A percentile compares a stretch with the other conserved stretches of the same genome.
Conservation (phyloP, 2,888 invertebrate genomes). For the Choreutis nemorana region DNA sequence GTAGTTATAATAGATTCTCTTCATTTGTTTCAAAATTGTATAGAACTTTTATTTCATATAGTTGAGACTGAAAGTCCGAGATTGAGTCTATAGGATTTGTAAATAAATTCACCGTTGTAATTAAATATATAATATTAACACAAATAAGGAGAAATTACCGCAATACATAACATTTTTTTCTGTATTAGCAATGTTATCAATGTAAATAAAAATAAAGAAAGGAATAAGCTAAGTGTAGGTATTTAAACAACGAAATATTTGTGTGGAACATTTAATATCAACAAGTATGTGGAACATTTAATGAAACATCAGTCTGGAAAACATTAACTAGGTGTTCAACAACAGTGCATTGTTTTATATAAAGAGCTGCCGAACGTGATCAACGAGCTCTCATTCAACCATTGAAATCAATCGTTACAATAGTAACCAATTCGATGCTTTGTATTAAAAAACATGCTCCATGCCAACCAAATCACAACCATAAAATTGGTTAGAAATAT, state of each 20-base stretch:
- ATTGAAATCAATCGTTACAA: too few relatives aligned
- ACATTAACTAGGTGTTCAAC: too few relatives aligned
- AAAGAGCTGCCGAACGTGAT: too few relatives aligned
- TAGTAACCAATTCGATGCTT: too few relatives aligned
- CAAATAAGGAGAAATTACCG: constrained; percentile 54
- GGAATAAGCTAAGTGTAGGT: constrained; percentile 27
- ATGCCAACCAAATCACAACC: too few relatives aligned
- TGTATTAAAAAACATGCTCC: too few relatives aligned
- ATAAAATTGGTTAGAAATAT: too few relatives aligned
- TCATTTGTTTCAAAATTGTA: constrained; percentile 34
- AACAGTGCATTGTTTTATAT: too few relatives aligned
- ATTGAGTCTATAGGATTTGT: constrained; percentile 66
- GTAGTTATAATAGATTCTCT: constrained; percentile 27
- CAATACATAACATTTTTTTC: constrained; percentile 46
- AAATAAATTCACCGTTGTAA: constrained; percentile 59
- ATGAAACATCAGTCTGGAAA: too few relatives aligned
- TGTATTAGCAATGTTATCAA: constrained; percentile 50
- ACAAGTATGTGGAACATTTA: too few relatives aligned
- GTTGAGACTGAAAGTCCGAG: constrained; percentile 66
- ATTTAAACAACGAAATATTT: constrained; percentile 28
- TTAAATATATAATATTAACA: constrained; percentile 49
- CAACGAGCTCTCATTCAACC: too few relatives aligned
- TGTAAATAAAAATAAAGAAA: constrained; percentile 46
- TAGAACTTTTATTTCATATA: constrained; percentile 42
- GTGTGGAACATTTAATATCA: too few relatives aligned